Percentiles rank a stretch among this genome's conserved stretches.
These are phyloP conservation scores for Vidua macroura DNA, from an alignment of 2,113 vertebrate species.

Conservation along the genomic window DNA sequence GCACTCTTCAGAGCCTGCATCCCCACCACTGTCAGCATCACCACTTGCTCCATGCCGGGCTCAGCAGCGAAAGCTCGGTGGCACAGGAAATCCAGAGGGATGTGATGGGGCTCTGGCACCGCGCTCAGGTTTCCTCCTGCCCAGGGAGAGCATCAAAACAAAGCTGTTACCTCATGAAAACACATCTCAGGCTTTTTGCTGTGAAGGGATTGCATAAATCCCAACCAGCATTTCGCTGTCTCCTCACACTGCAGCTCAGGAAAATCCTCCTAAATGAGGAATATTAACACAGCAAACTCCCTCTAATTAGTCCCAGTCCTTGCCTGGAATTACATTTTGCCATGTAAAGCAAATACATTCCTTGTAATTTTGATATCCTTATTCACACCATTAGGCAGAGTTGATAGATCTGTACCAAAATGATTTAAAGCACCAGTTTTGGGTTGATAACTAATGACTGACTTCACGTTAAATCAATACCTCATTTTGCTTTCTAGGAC, in stretches of 20 bases:
- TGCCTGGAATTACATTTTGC: not conserved
- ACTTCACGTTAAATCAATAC: not conserved
- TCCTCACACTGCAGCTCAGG: not conserved
- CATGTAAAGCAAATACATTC: not conserved
- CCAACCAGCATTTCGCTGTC: not conserved
- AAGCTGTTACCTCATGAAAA: not conserved
- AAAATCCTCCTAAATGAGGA: not conserved
- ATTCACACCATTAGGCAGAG: not conserved
- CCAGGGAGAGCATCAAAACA: not conserved
- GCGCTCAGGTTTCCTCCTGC: constrained; percentile 67
- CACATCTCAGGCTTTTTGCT: not conserved
- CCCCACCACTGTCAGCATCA: constrained; percentile 67
- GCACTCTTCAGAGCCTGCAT: constrained; percentile 43
- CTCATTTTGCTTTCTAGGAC: not conserved
- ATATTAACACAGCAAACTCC: not conserved
- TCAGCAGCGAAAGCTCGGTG: constrained; percentile 19
- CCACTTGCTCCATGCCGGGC: constrained; percentile 69
- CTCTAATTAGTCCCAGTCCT: not conserved
- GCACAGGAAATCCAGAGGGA: constrained; percentile 58
- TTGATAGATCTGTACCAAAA: not conserved
- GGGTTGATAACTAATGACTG: not conserved
- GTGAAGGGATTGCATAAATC: not conserved
- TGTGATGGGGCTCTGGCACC: constrained; percentile 46
- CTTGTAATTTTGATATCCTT: not conserved
- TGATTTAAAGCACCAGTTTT: not conserved